Conservation (phyloP, 1,140 invertebrate species). For the Ptiloglossa arizonensis region DNA sequence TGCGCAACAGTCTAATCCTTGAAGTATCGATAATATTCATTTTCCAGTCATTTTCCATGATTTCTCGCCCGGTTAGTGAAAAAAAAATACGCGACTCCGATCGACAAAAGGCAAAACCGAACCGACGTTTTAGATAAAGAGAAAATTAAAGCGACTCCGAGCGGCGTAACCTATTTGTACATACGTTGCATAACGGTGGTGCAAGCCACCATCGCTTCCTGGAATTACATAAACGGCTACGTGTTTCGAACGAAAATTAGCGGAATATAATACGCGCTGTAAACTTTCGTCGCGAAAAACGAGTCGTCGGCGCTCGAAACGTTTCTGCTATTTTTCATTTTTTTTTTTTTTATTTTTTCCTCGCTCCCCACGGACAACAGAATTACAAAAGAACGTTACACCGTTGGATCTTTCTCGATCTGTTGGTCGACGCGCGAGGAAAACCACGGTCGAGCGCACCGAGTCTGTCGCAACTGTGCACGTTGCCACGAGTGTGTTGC, state of each 20-base stretch:
- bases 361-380: no score
- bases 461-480: neutral
- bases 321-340: neutral
- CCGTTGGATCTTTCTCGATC: neutral
- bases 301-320: no score
- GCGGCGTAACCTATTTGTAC: neutral
- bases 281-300: neutral
- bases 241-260: neutral
- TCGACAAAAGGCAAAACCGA: neutral
- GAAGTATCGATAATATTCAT: no score
- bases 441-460: neutral
- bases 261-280: neutral
- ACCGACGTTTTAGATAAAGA: neutral
- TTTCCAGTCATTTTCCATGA: no score
- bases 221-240: neutral
- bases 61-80: neutral
- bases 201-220: conserved; percentile 6
- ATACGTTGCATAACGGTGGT: neutral
- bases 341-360: no score
- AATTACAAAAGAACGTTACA: neutral
- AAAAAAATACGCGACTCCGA: neutral
- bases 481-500: neutral
- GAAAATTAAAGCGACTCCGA: neutral
- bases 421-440: neutral
- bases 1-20: no score